Percentiles rank a stretch among this genome's conserved stretches.
Evolutionary conservation across 1,140 invertebrate species (phyloP).

Genomic region (Listronotus bonariensis): DNA sequence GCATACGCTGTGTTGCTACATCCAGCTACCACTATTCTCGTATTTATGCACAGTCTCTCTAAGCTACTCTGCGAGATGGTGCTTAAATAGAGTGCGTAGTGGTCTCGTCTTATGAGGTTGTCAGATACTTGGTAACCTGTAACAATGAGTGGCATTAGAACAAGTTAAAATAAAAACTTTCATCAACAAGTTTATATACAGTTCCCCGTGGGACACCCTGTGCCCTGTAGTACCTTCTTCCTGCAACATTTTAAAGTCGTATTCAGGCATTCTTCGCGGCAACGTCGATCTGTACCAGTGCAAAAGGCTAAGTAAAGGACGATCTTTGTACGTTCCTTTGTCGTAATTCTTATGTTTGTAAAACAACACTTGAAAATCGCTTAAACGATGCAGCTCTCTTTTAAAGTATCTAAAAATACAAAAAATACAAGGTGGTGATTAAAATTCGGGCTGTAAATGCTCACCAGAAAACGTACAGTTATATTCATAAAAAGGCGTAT

Average conservation of each 20-base stretch:
- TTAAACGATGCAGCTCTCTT: slow-evolving; percentile 60
- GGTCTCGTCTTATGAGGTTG: slow-evolving; percentile 35
- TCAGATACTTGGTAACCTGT: slow-evolving; percentile 29
- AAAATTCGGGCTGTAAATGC: no score
- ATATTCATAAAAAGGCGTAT: background rate
- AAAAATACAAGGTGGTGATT: no score
- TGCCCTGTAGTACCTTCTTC: slow-evolving; percentile 35
- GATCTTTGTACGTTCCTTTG: slow-evolving; percentile 28
- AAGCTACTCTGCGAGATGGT: slow-evolving; percentile 56
- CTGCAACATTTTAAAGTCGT: slow-evolving; percentile 34
- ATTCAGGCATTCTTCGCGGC: slow-evolving; percentile 50
- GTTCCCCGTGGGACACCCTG: no score
- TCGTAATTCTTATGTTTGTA: slow-evolving; percentile 58
- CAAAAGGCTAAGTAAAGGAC: slow-evolving; percentile 48
- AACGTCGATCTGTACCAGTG: slow-evolving; percentile 52
- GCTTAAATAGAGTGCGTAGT: slow-evolving; percentile 58
- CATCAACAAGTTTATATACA: no score
- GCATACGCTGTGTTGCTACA: slow-evolving; percentile 71
- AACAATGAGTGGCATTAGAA: background rate
- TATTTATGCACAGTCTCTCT: slow-evolving; percentile 60
- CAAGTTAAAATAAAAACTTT: no score
- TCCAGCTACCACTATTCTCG: slow-evolving; percentile 74
- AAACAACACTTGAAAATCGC: slow-evolving; percentile 56
- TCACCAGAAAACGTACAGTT: no score
- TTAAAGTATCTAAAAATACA: slow-evolving; percentile 31